These are phyloP conservation scores for Zaprionus davidi DNA, from an alignment of 1,140 invertebrate genomes.

Conservation along the genomic window DNA sequence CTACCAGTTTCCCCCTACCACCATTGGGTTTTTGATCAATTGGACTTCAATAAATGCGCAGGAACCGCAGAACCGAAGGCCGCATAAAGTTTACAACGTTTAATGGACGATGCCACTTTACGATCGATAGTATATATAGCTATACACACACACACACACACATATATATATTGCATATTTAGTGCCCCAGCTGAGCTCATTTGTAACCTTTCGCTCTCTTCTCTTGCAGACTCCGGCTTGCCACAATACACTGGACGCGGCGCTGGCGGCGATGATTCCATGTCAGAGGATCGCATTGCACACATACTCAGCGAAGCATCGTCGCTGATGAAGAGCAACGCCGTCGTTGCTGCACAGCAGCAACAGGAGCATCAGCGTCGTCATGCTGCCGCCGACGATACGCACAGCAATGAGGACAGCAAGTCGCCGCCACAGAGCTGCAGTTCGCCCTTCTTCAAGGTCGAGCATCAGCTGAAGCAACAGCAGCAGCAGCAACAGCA, in stretches of 20 bases:
- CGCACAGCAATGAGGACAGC: constrained; percentile 90
- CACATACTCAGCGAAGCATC: constrained; percentile 97
- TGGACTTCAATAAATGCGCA: constrained; percentile 48
- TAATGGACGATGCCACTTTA: constrained; percentile 68
- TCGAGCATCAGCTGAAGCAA: constrained; percentile 73
- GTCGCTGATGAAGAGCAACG: constrained; percentile 88
- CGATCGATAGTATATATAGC: constrained; percentile 46
- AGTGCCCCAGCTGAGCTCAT: not conserved
- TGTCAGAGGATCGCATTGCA: constrained; percentile 96
- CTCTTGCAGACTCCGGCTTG: constrained; percentile 86
- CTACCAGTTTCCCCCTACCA: not conserved
- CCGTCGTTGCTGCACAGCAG: constrained; percentile 43
- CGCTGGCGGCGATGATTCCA: constrained; percentile 89
- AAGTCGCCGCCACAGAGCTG: constrained; percentile 92
- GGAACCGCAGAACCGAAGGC: constrained; percentile 36
- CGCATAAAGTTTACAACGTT: constrained; percentile 70
- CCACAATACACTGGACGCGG: constrained; percentile 86
- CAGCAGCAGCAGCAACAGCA: constrained; percentile 59
- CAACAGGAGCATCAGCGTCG: constrained; percentile 64
- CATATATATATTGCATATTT: not conserved
- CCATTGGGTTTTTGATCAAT: constrained; percentile 20
- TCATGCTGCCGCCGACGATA: constrained; percentile 84
- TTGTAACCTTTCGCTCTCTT: not conserved
- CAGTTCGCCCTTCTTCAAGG: constrained; percentile 90
- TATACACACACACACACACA: not conserved